Percentiles rank a stretch among this genome's conserved stretches.
Conservation (phyloP, 2,113 vertebrate species). For the Oophaga pumilio region DNA sequence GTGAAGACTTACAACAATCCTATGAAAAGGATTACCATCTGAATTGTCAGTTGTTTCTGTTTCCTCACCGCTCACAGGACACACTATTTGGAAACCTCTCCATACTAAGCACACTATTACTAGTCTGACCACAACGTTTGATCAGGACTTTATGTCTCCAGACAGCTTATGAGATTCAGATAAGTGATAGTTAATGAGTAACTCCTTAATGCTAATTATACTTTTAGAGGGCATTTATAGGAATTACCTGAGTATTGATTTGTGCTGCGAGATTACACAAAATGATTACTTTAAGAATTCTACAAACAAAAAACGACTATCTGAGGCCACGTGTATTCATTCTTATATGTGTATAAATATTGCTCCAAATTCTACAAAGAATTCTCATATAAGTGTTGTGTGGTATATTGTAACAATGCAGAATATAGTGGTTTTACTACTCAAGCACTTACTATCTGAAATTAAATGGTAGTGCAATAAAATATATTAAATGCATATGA, state of each 20-base stretch:
- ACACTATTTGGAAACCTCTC: neutral
- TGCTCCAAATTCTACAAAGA: neutral
- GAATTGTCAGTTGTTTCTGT: too few species aligned
- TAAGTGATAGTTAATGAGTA: conserved; percentile 52
- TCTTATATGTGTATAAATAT: neutral
- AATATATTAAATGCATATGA: too few species aligned
- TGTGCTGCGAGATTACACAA: neutral
- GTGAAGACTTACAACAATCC: neutral
- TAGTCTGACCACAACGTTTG: conserved; percentile 43
- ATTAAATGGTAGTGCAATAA: too few species aligned
- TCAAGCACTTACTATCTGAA: too few species aligned
- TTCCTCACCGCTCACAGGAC: too few species aligned
- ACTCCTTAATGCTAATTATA: conserved; percentile 32
- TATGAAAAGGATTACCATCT: neutral
- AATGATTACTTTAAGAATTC: neutral
- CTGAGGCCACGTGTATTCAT: neutral
- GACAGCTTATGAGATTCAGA: conserved; percentile 42
- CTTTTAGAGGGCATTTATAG: conserved; percentile 28
- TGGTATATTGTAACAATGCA: too few species aligned
- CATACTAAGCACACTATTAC: neutral
- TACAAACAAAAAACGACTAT: neutral
- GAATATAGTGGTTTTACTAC: too few species aligned
- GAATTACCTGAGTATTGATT: conserved; percentile 32
- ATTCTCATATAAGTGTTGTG: too few species aligned
- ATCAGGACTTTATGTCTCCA: conserved; percentile 26